Evolutionary conservation across 2,113 vertebrate species (phyloP), one percentile per base, ranked within the genome.

Genomic region (Poeciliopsis retropinna): DNA sequence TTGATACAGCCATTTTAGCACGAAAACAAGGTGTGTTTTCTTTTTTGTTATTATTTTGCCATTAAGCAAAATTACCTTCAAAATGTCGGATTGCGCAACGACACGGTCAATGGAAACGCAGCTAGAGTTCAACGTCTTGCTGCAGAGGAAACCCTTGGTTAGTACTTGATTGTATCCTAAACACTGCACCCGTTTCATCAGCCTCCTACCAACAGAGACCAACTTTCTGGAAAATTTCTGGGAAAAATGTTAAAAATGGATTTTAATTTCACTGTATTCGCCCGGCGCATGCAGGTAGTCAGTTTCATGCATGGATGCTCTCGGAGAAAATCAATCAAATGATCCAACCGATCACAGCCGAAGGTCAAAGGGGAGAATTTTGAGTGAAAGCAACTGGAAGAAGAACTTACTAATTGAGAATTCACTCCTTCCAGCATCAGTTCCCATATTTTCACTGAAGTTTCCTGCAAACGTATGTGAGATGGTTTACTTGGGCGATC

Each of bases 401-500:
- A 76, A 91, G 9, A 85, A 82, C 89, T 70, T 94, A 95, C 91
- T 94, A 95, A 93, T 94, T 95, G 94, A 92, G 90, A 92, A 87
- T 92, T 87, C 93, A 90, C 92, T 94, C 85, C 92, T 93, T 91
- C 91, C 93, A 89, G 92, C 92, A 93, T 93, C 92, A 93, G 92
- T 91, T 94, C 90, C 93, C 92, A 94, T 93, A 95, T 93, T 94
- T 92, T 94, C 94, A 94, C 84, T 91, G 94, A 94, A 89, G 92
- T 94, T 95, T 93, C 94, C 94, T 94, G 94, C 91, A 94, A 95
- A 94, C 70, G 94, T 94, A 92, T 91, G 93, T 75, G 61, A 94
- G 83, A 93, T 91, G 87, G 91, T 93, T 94, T 80, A 94, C 91
- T 92, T 88, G 81, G 81, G 83, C 88, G 78, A 88, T 67, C 76